phyloP scores from a whole-genome alignment of 2,797 vertebrate genomes.

The Choloepus didactylus region DNA sequence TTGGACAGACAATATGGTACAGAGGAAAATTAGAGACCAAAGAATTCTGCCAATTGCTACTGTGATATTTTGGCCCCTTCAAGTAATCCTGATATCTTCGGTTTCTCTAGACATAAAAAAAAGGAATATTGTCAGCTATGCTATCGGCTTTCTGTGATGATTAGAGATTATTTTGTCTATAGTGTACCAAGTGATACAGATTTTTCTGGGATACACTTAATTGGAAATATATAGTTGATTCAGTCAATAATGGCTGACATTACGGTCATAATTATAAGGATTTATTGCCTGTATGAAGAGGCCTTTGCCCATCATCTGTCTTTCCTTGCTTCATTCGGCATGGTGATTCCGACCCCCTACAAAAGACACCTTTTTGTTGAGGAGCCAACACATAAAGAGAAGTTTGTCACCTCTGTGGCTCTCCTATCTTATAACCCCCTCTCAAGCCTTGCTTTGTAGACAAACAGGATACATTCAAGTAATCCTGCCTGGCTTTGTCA shows the following conservation, averaged over 20 bases:
- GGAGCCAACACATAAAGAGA: neutral
- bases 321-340: neutral
- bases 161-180: slow-evolving; percentile 16
- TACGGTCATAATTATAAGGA: neutral
- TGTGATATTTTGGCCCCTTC: neutral
- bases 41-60: neutral
- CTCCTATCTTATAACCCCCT: neutral
- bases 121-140: neutral
- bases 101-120: neutral
- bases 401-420: neutral
- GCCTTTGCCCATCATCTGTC: neutral
- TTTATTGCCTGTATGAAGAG: neutral
- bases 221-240: neutral
- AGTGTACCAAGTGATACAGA: neutral
- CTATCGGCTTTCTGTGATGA: neutral
- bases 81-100: neutral
- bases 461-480: neutral
- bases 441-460: neutral
- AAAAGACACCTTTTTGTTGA: neutral
- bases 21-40: neutral
- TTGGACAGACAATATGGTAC: neutral
- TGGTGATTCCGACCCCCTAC: neutral
- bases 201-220: neutral
- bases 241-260: neutral
- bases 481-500: neutral